Percentiles rank a stretch among this genome's conserved stretches.
Evolutionary conservation across 2,797 vertebrate genomes (phyloP).

Genomic region (Philypnodon macrostomus): DNA sequence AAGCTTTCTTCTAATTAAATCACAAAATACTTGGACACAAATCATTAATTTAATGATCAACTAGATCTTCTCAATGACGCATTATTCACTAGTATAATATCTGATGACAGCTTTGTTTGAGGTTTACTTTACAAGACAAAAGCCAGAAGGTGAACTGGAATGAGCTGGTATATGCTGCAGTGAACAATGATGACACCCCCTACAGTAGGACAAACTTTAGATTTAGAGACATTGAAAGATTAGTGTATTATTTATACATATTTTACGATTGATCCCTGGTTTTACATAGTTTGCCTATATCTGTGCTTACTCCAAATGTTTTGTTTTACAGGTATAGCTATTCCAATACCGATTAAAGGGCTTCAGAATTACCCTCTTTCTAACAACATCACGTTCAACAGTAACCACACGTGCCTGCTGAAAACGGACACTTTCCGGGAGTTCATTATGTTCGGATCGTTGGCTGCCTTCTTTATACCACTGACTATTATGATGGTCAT

Average conservation of each 20-base stretch:
- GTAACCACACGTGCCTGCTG: conserved; percentile 85
- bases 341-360: conserved; percentile 90
- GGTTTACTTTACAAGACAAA: conserved; percentile 28
- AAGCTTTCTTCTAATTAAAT: too few relatives aligned
- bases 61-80: too few relatives aligned
- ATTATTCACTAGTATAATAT: conserved; percentile 31
- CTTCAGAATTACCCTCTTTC: conserved; percentile 69
- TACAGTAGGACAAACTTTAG: too few relatives aligned
- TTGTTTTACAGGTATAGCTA: conserved; percentile 86
- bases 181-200: conserved; percentile 17
- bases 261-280: too few relatives aligned
- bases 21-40: too few relatives aligned
- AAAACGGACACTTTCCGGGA: conserved; percentile 83
- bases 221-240: too few relatives aligned
- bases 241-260: too few relatives aligned
- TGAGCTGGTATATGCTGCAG: conserved; percentile 17
- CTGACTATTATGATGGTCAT: conserved; percentile 94
- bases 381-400: conserved; percentile 78
- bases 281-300: too few relatives aligned
- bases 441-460: conserved; percentile 93
- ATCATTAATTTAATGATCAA: conserved; percentile 22
- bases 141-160: conserved; percentile 39
- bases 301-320: too few relatives aligned
- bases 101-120: conserved; percentile 19
- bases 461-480: conserved; percentile 91